phyloP scores from a whole-genome alignment of 2,113 vertebrate species.

The Brachionichthys hirsutus region DNA sequence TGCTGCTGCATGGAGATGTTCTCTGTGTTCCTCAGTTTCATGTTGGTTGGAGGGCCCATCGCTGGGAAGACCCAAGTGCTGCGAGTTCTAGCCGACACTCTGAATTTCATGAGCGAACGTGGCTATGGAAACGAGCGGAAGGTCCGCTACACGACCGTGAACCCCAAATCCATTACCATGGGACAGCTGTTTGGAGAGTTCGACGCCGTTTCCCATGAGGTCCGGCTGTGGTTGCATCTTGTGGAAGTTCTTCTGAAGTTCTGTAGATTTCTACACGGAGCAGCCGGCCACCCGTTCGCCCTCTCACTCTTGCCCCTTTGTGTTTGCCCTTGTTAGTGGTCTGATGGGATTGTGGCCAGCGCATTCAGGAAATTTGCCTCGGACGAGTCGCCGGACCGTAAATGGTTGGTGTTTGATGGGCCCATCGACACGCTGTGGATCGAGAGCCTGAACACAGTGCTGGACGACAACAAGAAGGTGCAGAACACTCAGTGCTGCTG shows the following conservation, averaged over 20 bases:
- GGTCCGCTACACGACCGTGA: slow-evolving; percentile 85
- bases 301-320: too few species aligned
- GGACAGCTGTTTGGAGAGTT: slow-evolving; percentile 91
- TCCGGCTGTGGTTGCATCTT: too few species aligned
- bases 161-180: slow-evolving; percentile 93
- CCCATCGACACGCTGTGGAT: slow-evolving; percentile 98
- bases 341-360: slow-evolving; percentile 87
- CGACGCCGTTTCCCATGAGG: slow-evolving; percentile 86
- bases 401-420: slow-evolving; percentile 96
- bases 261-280: too few species aligned
- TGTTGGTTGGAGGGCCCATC: slow-evolving; percentile 90
- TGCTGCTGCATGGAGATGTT: too few species aligned
- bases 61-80: slow-evolving; percentile 89
- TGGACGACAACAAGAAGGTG: slow-evolving; percentile 97
- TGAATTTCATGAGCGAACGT: slow-evolving; percentile 39
- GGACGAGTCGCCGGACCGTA: slow-evolving; percentile 79
- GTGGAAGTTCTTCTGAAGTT: too few species aligned
- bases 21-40: slow-evolving; percentile 65
- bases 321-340: slow-evolving; percentile 67
- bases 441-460: slow-evolving; percentile 95
- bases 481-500: too few species aligned
- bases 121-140: slow-evolving; percentile 83
- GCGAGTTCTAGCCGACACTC: slow-evolving; percentile 84
- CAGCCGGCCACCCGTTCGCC: too few species aligned
- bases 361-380: slow-evolving; percentile 86